These are phyloP conservation scores for Pasiphila rectangulata DNA, from an alignment of 2,888 invertebrate genomes.

Conservation along the genomic window DNA sequence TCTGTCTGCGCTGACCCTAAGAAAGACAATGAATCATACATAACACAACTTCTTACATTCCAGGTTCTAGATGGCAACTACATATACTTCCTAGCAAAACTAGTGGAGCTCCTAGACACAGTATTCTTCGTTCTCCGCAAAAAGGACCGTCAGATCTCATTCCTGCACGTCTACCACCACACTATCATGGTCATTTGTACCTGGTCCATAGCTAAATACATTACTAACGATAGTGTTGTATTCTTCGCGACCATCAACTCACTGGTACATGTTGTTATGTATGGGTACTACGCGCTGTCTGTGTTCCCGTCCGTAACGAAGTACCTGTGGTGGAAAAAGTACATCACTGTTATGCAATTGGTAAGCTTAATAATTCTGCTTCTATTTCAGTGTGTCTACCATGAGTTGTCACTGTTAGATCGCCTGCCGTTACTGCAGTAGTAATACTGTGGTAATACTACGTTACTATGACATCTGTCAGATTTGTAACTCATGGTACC, in stretches of 20 bases:
- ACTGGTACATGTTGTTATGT: slow-evolving; percentile 89
- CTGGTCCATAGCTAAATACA: slow-evolving; percentile 86
- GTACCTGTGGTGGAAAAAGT: slow-evolving; percentile 91
- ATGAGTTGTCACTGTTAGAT: no score
- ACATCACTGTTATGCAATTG: slow-evolving; percentile 88
- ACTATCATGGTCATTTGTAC: slow-evolving; percentile 85
- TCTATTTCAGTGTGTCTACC: no score
- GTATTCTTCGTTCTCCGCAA: slow-evolving; percentile 94
- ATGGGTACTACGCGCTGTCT: slow-evolving; percentile 86
- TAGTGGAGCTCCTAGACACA: slow-evolving; percentile 87
- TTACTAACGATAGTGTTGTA: slow-evolving; percentile 85
- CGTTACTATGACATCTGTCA: no score
- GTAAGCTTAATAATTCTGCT: slow-evolving; percentile 61
- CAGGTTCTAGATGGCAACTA: slow-evolving; percentile 58
- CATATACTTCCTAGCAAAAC: slow-evolving; percentile 86
- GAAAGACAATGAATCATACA: no score
- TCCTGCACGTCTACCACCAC: slow-evolving; percentile 94
- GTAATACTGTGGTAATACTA: no score
- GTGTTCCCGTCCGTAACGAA: slow-evolving; percentile 84
- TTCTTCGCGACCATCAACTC: slow-evolving; percentile 86
- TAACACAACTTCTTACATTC: not conserved
- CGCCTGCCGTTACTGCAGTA: no score
- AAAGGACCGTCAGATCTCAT: slow-evolving; percentile 86
- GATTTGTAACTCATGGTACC: no score
- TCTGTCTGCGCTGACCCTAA: no score